Percentiles rank a stretch among this genome's conserved stretches.
Conservation (phyloP, 2,113 vertebrate species). For the Chamaea fasciata region DNA sequence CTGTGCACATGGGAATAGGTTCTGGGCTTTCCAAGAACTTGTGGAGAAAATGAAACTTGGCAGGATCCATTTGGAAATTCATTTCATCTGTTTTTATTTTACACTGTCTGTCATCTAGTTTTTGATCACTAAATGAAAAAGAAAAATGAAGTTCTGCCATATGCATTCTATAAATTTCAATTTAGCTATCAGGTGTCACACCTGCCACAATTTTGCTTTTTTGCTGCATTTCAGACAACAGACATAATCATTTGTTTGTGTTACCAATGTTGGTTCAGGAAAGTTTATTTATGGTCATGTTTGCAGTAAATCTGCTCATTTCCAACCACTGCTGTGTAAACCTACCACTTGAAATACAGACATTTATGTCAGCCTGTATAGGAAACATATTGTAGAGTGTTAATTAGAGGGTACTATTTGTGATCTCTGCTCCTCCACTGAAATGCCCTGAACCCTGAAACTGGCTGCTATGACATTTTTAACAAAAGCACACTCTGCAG, state of each 20-base stretch:
- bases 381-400: not conserved
- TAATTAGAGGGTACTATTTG: constrained; percentile 34
- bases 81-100: constrained; percentile 73
- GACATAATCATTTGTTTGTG: constrained; percentile 58
- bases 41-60: constrained; percentile 65
- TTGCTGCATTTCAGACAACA: constrained; percentile 55
- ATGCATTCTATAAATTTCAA: constrained; percentile 73
- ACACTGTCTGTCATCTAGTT: constrained; percentile 57
- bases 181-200: constrained; percentile 73
- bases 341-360: constrained; percentile 4
- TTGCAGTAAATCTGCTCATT: constrained; percentile 41
- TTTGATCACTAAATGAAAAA: constrained; percentile 72
- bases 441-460: not conserved
- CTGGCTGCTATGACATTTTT: not conserved
- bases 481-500: not conserved
- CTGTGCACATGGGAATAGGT: constrained; percentile 25
- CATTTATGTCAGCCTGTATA: not conserved
- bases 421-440: not conserved
- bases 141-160: constrained; percentile 65
- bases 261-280: constrained; percentile 16
- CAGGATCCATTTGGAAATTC: constrained; percentile 61
- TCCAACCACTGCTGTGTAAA: constrained; percentile 12
- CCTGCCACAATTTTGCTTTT: constrained; percentile 61
- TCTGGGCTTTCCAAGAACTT: constrained; percentile 63
- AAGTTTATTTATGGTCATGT: constrained; percentile 39